A percentile compares a stretch with the other conserved stretches of the same genome.
phyloP scores from a whole-genome alignment of 2,888 invertebrate genomes.

The Cistogaster globosa region DNA sequence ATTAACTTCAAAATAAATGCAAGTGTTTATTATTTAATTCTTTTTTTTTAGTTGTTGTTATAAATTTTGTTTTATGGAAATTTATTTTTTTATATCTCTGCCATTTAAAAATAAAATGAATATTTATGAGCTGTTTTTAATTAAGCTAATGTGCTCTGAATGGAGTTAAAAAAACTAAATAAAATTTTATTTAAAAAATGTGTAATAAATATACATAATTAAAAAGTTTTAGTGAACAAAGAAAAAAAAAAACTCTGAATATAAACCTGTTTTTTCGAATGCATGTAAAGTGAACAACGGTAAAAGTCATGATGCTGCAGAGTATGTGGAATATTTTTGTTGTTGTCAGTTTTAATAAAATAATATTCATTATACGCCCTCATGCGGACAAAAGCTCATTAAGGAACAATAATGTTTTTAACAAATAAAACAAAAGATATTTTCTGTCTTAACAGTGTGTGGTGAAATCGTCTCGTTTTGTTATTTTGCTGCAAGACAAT shows the following conservation, averaged over 20 bases:
- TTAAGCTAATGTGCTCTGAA: slow-evolving; percentile 63
- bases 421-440: background rate
- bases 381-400: background rate
- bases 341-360: background rate
- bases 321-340: slow-evolving; percentile 2
- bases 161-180: background rate
- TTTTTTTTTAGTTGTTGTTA: slow-evolving; percentile 15
- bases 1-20: slow-evolving; percentile 40
- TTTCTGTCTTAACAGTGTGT: too few relatives aligned
- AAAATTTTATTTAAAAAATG: slow-evolving; percentile 24
- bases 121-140: slow-evolving; percentile 68
- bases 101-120: slow-evolving; percentile 50
- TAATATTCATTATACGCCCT: slow-evolving; percentile 1
- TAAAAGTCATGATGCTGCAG: background rate
- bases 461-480: too few relatives aligned
- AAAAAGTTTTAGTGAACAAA: slow-evolving; percentile 37
- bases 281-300: background rate
- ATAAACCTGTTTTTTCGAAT: background rate
- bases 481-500: too few relatives aligned
- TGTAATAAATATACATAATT: slow-evolving; percentile 39
- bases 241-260: slow-evolving; percentile 9
- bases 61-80: slow-evolving; percentile 7
- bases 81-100: slow-evolving; percentile 49
- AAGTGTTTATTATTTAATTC: slow-evolving; percentile 13
- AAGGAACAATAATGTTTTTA: background rate